These are phyloP conservation scores for Drosophila robusta DNA, from an alignment of 2,888 invertebrate genomes.

Conservation along the genomic window DNA sequence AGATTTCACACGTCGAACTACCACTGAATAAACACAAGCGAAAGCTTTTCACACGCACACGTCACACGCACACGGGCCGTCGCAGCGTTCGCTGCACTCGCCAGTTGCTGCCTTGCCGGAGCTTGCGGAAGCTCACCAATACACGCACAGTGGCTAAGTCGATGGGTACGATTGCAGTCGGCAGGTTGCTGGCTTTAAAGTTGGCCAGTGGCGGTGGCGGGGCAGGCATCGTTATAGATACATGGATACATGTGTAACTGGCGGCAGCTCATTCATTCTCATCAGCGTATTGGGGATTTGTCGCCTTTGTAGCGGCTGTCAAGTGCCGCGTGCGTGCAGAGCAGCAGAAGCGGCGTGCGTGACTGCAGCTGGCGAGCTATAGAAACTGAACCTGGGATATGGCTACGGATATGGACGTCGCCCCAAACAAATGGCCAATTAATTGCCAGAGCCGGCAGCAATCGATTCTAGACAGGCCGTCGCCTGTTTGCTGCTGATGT, in stretches of 20 bases:
- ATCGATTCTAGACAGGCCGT: conserved; percentile 30
- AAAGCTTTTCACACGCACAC: conserved; percentile 6
- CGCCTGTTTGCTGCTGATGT: conserved; percentile 9
- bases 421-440: conserved; percentile 75
- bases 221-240: conserved; percentile 5
- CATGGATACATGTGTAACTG: conserved; percentile 36
- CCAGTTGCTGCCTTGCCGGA: no score
- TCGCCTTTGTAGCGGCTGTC: conserved; percentile 66
- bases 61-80: background rate
- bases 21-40: background rate
- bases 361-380: conserved; percentile 26
- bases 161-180: background rate
- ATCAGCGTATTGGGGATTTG: conserved; percentile 78
- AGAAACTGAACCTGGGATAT: conserved; percentile 11
- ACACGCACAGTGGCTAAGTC: conserved; percentile 6
- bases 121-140: conserved; percentile 12
- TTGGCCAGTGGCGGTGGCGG: conserved; percentile 10
- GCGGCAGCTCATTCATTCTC: conserved; percentile 72
- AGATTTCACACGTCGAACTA: no score
- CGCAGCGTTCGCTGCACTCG: background rate
- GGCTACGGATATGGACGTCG: conserved; percentile 32
- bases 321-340: conserved; percentile 58
- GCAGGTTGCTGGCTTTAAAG: conserved; percentile 29
- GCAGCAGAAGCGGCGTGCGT: conserved; percentile 43
- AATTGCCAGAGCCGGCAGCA: conserved; percentile 60